Evolutionary conservation across 1,140 invertebrate species (phyloP).

Genomic region (Ectropis grisescens): DNA sequence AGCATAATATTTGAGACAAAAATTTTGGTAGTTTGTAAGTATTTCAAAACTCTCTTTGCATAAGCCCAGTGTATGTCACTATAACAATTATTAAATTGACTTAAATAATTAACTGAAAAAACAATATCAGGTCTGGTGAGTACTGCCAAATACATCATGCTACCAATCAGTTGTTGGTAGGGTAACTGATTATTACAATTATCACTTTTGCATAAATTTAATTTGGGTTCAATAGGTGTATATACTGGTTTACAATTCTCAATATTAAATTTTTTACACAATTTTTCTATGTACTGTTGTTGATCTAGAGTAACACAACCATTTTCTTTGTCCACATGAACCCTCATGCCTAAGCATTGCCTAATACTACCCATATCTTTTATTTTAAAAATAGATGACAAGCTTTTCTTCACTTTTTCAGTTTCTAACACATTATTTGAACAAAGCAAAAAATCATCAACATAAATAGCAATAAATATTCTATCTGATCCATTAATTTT

Average conservation of each 20-base stretch:
- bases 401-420: background rate
- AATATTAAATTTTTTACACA: background rate
- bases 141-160: constrained; percentile 10
- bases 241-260: constrained; percentile 7
- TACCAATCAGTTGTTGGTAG: constrained; percentile 6
- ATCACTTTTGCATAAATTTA: constrained; percentile 5
- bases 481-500: background rate
- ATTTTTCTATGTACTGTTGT: background rate
- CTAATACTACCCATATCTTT: no score
- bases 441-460: background rate
- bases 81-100: constrained; percentile 15
- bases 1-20: constrained; percentile 3
- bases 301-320: background rate
- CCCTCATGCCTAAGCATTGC: background rate
- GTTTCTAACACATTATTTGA: background rate
- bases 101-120: constrained; percentile 9
- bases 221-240: constrained; percentile 7
- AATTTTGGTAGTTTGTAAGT: constrained; percentile 7
- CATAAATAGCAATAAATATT: background rate
- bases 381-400: no score
- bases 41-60: constrained; percentile 4
- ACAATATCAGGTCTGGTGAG: constrained; percentile 12
- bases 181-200: constrained; percentile 1
- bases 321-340: background rate
- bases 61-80: constrained; percentile 3